Evolutionary conservation across 2,888 invertebrate genomes (phyloP).

Genomic region (Byasa hedistus): DNA sequence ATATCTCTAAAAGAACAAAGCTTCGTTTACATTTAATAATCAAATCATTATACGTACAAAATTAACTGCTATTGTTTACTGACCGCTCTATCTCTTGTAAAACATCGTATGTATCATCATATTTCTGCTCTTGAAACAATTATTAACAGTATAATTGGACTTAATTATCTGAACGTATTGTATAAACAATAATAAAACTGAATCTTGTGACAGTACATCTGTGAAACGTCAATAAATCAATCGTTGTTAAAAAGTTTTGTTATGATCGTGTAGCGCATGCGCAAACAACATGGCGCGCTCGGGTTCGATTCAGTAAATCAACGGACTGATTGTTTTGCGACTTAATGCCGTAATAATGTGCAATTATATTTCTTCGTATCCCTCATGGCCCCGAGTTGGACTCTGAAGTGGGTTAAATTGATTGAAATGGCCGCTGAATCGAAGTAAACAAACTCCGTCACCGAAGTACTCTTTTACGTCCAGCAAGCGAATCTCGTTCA

Average conservation of each 20-base stretch:
- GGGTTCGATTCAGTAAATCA: constrained; percentile 7
- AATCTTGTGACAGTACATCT: neutral
- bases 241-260: constrained; percentile 5
- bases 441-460: constrained; percentile 10
- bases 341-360: constrained; percentile 5
- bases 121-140: neutral
- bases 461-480: neutral
- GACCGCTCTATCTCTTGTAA: too few species aligned
- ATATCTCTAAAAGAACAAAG: too few species aligned
- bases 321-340: constrained; percentile 14
- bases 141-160: neutral
- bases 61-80: too few species aligned
- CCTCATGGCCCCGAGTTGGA: neutral
- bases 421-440: neutral
- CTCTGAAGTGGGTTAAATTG: neutral
- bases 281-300: constrained; percentile 9
- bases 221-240: constrained; percentile 12
- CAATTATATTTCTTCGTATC: constrained; percentile 4
- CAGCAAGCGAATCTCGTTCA: neutral
- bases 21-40: too few species aligned
- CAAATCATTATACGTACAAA: too few species aligned
- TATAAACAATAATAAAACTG: neutral
- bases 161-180: neutral
- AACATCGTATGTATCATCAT: too few species aligned
- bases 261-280: constrained; percentile 4